phyloP scores from a whole-genome alignment of 2,113 vertebrate species.

The Eublepharis macularius region DNA sequence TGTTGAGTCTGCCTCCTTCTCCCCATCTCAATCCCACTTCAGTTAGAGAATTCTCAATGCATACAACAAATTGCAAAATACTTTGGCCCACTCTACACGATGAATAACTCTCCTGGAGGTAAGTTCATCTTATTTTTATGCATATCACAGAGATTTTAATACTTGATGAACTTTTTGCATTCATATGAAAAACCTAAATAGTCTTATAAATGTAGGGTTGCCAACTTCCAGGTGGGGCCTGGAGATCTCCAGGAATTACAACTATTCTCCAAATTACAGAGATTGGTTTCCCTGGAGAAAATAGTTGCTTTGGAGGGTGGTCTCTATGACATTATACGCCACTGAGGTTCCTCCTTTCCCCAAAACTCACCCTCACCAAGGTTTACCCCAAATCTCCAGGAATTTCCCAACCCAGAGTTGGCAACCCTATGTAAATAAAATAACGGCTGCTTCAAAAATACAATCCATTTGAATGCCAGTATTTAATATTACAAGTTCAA shows the following conservation, averaged over 20 bases:
- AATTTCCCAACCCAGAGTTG: too few relatives aligned
- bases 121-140: constrained; percentile 43
- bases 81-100: neutral
- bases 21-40: neutral
- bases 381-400: too few relatives aligned
- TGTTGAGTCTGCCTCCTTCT: neutral
- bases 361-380: too few relatives aligned
- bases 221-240: too few relatives aligned
- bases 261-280: too few relatives aligned
- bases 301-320: too few relatives aligned
- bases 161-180: constrained; percentile 30
- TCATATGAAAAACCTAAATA: constrained; percentile 37
- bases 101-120: constrained; percentile 41
- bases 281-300: too few relatives aligned
- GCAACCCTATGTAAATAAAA: too few relatives aligned
- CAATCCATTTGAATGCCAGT: constrained; percentile 33
- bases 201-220: constrained; percentile 42
- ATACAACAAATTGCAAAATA: neutral
- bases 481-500: constrained; percentile 44
- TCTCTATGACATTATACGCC: too few relatives aligned
- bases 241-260: too few relatives aligned
- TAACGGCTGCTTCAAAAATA: constrained; percentile 35
- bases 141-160: constrained; percentile 17
- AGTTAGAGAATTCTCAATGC: neutral
- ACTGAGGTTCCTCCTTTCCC: too few relatives aligned